Percentiles rank a stretch among this genome's conserved stretches.
Conservation (phyloP, 2,888 invertebrate genomes). For the Zygothrica quintamaculata region DNA sequence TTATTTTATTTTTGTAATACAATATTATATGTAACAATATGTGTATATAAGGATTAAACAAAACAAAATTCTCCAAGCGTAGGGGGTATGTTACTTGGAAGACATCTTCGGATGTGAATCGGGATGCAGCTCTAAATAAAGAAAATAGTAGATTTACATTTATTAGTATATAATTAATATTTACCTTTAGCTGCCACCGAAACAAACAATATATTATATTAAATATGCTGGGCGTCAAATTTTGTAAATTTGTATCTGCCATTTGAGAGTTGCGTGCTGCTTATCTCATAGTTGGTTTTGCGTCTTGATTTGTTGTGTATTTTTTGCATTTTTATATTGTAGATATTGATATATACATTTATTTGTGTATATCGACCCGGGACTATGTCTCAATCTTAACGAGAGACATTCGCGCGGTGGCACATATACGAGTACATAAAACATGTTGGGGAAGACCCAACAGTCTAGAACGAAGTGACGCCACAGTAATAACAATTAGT, state of each 20-base stretch:
- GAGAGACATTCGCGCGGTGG: slow-evolving; percentile 51
- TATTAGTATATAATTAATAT: no score
- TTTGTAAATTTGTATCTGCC: slow-evolving; percentile 37
- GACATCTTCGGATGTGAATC: slow-evolving; percentile 32
- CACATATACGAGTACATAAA: slow-evolving; percentile 32
- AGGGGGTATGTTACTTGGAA: slow-evolving; percentile 36
- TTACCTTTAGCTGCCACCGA: slow-evolving; percentile 35
- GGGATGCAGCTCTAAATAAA: slow-evolving; percentile 12
- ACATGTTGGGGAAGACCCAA: slow-evolving; percentile 39
- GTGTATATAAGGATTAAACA: no score
- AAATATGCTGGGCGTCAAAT: slow-evolving; percentile 30
- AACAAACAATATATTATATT: no score
- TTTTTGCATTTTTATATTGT: neutral
- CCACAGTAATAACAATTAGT: slow-evolving; percentile 17
- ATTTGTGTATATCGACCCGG: slow-evolving; percentile 30
- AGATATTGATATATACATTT: slow-evolving; percentile 1
- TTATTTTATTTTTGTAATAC: no score
- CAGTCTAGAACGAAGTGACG: slow-evolving; percentile 39
- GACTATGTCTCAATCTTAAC: slow-evolving; percentile 56
- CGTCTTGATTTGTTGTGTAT: slow-evolving; percentile 5
- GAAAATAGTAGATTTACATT: neutral
- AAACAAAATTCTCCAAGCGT: neutral
- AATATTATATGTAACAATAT: neutral
- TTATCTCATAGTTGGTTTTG: slow-evolving; percentile 35
- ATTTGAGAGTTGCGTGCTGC: slow-evolving; percentile 42